Evolutionary conservation across 2,888 invertebrate species (phyloP).

Genomic region (Trimorus sp.): DNA sequence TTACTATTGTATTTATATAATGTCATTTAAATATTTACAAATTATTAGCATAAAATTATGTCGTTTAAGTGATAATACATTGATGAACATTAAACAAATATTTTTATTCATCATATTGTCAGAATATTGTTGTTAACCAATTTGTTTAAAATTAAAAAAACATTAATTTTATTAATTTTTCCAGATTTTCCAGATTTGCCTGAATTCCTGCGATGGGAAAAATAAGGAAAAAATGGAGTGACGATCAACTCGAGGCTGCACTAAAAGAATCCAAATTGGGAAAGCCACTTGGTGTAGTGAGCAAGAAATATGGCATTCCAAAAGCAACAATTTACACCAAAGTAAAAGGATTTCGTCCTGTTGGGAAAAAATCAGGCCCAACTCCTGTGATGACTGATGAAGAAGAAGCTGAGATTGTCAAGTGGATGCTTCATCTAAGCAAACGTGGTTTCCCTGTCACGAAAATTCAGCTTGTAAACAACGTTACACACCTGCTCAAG

Average conservation of each 20-base stretch:
- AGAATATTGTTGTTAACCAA: too few relatives aligned
- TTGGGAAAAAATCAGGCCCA: slow-evolving; percentile 8
- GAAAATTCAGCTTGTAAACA: slow-evolving; percentile 51
- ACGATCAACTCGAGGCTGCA: not conserved
- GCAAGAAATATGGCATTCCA: slow-evolving; percentile 1
- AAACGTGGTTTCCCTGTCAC: slow-evolving; percentile 56
- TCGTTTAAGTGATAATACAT: too few relatives aligned
- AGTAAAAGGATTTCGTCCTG: not conserved
- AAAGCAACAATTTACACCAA: not conserved
- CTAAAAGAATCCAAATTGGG: not conserved
- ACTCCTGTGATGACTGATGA: not conserved
- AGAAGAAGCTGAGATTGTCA: not conserved
- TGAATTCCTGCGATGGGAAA: not conserved
- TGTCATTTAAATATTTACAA: too few relatives aligned
- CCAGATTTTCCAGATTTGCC: too few relatives aligned
- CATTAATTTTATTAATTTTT: too few relatives aligned
- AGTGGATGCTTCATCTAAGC: not conserved
- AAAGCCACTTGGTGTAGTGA: not conserved
- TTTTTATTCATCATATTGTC: too few relatives aligned
- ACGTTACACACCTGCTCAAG: slow-evolving; percentile 48
- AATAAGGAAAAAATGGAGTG: slow-evolving; percentile 18
- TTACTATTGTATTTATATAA: too few relatives aligned
- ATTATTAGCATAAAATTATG: too few relatives aligned
- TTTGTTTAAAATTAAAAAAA: too few relatives aligned
- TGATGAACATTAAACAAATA: too few relatives aligned